Conservation (phyloP, 2,113 vertebrate genomes). For the Corythoichthys intestinalis region DNA sequence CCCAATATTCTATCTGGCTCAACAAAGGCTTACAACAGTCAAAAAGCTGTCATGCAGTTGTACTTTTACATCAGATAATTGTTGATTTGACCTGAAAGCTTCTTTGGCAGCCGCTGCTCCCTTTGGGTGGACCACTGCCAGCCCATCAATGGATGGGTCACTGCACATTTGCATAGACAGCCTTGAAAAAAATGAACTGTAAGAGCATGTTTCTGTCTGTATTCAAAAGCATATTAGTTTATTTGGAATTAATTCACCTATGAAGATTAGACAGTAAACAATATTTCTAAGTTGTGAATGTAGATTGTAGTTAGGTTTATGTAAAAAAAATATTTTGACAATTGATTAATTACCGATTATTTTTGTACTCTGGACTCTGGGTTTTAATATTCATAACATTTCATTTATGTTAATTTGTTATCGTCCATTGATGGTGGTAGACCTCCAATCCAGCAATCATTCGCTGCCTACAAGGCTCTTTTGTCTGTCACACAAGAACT, state of each 20-base stretch:
- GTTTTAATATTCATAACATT: no score
- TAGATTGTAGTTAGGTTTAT: no score
- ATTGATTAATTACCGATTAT: no score
- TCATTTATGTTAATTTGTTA: no score
- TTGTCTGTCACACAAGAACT: no score
- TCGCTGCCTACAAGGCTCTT: no score
- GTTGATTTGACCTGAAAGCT: slow-evolving; percentile 12
- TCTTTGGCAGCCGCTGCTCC: slow-evolving; percentile 4
- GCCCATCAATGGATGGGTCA: slow-evolving; percentile 6
- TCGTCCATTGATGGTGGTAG: no score
- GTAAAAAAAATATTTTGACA: no score
- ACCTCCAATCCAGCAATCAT: no score
- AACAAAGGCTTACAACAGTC: neutral
- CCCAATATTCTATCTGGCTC: neutral
- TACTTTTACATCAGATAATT: slow-evolving; percentile 9
- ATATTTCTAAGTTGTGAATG: neutral
- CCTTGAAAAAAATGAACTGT: neutral
- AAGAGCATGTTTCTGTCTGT: neutral
- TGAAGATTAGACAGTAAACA: neutral
- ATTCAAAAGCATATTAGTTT: neutral
- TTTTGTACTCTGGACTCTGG: no score
- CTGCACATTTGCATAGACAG: slow-evolving; percentile 1
- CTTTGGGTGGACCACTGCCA: slow-evolving; percentile 6
- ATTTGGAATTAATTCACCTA: neutral
- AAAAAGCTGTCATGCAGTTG: slow-evolving; percentile 8